Evolutionary conservation across 2,113 vertebrate species (phyloP).

Genomic region (Ovis canadensis): DNA sequence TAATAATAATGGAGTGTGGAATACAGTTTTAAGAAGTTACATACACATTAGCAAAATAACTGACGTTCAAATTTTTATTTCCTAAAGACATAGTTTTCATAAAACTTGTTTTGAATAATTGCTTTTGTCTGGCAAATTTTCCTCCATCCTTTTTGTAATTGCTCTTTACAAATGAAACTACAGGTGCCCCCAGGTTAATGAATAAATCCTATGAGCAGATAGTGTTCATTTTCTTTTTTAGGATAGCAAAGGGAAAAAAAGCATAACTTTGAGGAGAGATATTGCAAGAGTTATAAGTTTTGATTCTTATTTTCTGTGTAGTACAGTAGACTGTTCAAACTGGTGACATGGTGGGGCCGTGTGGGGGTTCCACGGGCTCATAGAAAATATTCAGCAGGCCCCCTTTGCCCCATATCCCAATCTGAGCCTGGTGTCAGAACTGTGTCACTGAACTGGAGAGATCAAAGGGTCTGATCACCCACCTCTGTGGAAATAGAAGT

Average conservation of each 20-base stretch:
- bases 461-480: neutral
- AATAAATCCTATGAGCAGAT: neutral
- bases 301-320: neutral
- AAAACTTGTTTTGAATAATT: neutral
- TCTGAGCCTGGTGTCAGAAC: neutral
- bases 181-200: neutral
- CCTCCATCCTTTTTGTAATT: neutral
- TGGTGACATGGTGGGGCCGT: neutral
- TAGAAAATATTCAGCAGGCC: neutral
- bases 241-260: neutral
- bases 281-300: neutral
- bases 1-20: constrained; percentile 8
- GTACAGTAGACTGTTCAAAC: neutral
- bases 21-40: neutral
- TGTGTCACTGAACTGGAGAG: neutral
- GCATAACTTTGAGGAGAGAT: neutral
- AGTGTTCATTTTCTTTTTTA: neutral
- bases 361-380: neutral
- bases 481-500: neutral
- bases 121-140: neutral
- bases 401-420: neutral
- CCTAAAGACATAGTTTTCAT: neutral
- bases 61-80: constrained; percentile 19
- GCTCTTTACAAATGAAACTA: neutral
- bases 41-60: neutral